Evolutionary conservation across 2,888 invertebrate species (phyloP), one percentile per base, ranked within the genome.

Genomic region (Elegia similella): DNA sequence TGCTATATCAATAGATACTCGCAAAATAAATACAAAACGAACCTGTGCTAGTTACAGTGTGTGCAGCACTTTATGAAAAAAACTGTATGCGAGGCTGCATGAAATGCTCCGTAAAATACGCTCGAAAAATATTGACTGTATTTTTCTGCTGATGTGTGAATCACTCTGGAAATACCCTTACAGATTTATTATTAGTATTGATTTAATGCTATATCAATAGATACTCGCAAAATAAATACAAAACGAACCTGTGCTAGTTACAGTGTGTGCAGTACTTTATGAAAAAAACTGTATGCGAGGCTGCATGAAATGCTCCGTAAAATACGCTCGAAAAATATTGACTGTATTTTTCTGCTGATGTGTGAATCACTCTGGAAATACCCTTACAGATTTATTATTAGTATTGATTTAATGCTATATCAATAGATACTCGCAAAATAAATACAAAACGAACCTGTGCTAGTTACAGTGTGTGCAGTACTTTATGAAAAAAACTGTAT

Each of bases 351-450:
- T n/a, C n/a, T 34, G n/a, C 42, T 52, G 52, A 52, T 52, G 16
- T 38, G n/a, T 52, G 42, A 38, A 52, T 52, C 52, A 52, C 42
- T 23, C 42, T 42, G 52, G 52, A 52, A 52, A 52, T 52, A 52
- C 42, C 42, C 23, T 52, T 52, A n/a, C n/a, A n/a, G n/a, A n/a
- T n/a, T n/a, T n/a, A n/a, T n/a, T n/a, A 30, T 6, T 7, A 30
- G 30, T 6, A 7, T 30, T 30, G 3, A 30, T 30, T 30, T 30
- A 30, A 30, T 30, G 30, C 30, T 30, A 30, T 6, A 30, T 3
- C 34, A 34, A 8, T 34, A 34, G 12, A 34, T 10, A 34, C 10
- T 1, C n/a, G n/a, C n/a, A n/a, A n/a, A n/a, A n/a, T n/a, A n/a
- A n/a, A n/a, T n/a, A n/a, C 7, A 30, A 30, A 30, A 30, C 5